Evolutionary conservation across 2,888 invertebrate genomes (phyloP), one percentile per base, ranked within the genome.

Genomic region (Saturnia pavonia): DNA sequence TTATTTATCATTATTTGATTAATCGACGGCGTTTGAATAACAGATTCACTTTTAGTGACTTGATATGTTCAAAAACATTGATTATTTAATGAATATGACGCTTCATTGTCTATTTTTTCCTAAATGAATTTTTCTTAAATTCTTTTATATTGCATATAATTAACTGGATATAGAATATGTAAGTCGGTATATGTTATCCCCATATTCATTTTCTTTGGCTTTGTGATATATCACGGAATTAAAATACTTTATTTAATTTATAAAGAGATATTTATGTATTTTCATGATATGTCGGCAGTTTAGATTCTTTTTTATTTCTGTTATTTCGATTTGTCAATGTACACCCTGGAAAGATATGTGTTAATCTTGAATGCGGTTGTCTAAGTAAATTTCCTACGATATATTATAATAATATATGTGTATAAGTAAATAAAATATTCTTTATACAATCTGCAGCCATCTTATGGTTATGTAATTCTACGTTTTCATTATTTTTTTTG

Each of bases 401-500:
- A 89, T 60, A 60, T 27, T 60, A 60, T 60, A 60, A 60, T 60
- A n/a, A 60, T 60, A 88, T 88, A 89, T 65, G 40, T 65, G 65
- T 65, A 65, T 89, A 88, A 89, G 89, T 91, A 92, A 93, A 92
- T 92, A 92, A 91, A 90, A 87, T 88, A 86, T 82, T 89, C 87
- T 88, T 91, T 91, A 87, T 90, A 91, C 88, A 91, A 91, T 91
- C 88, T 91, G 91, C 91, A 89, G 92, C 93, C 94, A 93, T 93
- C 92, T 92, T 87, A 93, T 93, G 94, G 94, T 92, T 90, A 82
- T 79, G 82, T 81, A 90, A 86, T 89, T 84, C 89, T 92, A 92
- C 91, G 89, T 88, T 82, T 82, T 65, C 19, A 34, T 40, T 71
- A 69, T 70, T 72, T 86, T 34, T 88, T 90, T 89, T 88, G 89